phyloP scores from a whole-genome alignment of 2,797 vertebrate species.

The Hirundo rustica region DNA sequence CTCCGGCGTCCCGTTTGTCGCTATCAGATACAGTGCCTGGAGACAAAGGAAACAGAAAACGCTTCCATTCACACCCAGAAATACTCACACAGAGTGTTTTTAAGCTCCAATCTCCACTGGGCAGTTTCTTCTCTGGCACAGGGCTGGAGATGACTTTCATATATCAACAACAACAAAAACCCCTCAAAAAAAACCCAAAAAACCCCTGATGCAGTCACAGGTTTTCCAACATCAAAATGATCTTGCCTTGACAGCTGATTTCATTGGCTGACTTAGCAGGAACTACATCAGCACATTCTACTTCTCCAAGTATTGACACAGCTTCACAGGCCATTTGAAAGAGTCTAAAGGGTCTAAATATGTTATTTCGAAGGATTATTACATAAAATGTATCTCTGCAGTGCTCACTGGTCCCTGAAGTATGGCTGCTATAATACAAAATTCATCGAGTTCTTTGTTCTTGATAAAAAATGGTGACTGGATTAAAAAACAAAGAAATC shows the following conservation, averaged over 20 bases:
- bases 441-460: not conserved
- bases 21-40: conserved; percentile 90
- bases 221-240: not conserved
- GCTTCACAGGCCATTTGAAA: not conserved
- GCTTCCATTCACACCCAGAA: not conserved
- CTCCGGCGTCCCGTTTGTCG: conserved; percentile 89
- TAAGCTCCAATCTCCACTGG: not conserved
- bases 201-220: not conserved
- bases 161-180: not conserved
- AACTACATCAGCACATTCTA: not conserved
- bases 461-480: not conserved
- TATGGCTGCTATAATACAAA: not conserved
- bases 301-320: not conserved
- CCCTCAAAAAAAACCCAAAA: not conserved
- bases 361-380: not conserved
- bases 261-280: not conserved
- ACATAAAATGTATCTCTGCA: not conserved
- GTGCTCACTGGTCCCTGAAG: not conserved
- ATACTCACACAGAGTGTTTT: fast-evolving
- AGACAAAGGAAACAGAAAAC: not conserved
- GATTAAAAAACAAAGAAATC: not conserved
- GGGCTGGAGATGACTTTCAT: not conserved
- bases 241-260: conserved; percentile 15
- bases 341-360: not conserved
- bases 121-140: not conserved